Percentiles rank a stretch among this genome's conserved stretches.
Evolutionary conservation across 2,888 invertebrate species (phyloP).

Genomic region (Trypoxylon attenuatum): DNA sequence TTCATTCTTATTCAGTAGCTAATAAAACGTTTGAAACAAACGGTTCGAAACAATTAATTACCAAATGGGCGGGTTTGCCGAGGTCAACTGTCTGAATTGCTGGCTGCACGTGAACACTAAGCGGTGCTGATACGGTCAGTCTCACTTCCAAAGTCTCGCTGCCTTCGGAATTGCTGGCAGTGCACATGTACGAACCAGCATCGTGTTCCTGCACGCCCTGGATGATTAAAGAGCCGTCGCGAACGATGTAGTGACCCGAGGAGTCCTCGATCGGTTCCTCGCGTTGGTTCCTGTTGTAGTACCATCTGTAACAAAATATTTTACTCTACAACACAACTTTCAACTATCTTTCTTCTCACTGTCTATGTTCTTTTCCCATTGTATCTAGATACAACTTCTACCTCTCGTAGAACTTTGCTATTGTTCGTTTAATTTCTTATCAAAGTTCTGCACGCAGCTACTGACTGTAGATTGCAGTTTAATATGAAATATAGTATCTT

Average conservation of each 20-base stretch:
- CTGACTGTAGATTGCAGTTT: no score
- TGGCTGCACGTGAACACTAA: slow-evolving; percentile 73
- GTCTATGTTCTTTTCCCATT: no score
- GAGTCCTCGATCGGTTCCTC: slow-evolving; percentile 76
- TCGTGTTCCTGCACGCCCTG: slow-evolving; percentile 75
- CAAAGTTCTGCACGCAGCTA: no score
- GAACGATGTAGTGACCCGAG: slow-evolving; percentile 75
- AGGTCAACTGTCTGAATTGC: slow-evolving; percentile 75
- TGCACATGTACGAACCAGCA: slow-evolving; percentile 76
- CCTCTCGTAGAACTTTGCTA: no score
- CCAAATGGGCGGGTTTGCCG: slow-evolving; percentile 75
- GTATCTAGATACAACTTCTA: no score
- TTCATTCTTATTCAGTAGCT: no score
- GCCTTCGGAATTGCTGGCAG: slow-evolving; percentile 77
- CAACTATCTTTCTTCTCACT: no score
- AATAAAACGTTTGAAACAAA: no score
- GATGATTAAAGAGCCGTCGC: slow-evolving; percentile 77
- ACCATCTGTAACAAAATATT: slow-evolving; percentile 72
- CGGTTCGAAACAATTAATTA: slow-evolving; percentile 62
- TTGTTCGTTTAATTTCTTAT: no score
- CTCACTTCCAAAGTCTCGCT: slow-evolving; percentile 77
- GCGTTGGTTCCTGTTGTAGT: slow-evolving; percentile 74
- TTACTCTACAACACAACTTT: no score
- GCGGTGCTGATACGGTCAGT: slow-evolving; percentile 73
- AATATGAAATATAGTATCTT: no score